Conservation (phyloP, 2,113 vertebrate genomes). For the Desmodus rotundus region DNA sequence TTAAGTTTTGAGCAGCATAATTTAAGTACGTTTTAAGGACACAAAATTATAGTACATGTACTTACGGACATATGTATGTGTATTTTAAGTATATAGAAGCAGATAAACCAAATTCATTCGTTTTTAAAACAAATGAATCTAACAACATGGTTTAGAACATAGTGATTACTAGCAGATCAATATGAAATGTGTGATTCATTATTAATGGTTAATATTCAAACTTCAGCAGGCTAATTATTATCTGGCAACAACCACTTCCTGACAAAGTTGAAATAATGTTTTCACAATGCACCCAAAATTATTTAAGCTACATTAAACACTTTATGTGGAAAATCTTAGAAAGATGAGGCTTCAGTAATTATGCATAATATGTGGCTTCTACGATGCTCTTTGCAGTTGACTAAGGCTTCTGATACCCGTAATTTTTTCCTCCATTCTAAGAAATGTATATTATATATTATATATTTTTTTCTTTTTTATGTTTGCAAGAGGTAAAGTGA, state of each 20-base stretch:
- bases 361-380: background rate
- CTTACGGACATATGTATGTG: background rate
- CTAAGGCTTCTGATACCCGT: background rate
- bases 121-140: background rate
- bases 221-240: conserved; percentile 30
- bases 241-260: conserved; percentile 53
- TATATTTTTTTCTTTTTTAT: background rate
- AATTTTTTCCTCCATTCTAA: background rate
- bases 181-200: background rate
- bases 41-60: background rate
- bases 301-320: background rate
- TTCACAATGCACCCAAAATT: background rate
- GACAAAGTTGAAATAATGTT: conserved; percentile 57
- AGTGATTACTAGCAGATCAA: background rate
- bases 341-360: background rate
- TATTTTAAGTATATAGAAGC: background rate
- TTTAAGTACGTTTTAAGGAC: background rate
- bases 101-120: background rate
- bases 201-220: background rate
- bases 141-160: background rate
- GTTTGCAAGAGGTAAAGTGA: background rate
- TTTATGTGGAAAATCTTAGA: conserved; percentile 36
- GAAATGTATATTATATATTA: background rate
- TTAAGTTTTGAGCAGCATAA: background rate
- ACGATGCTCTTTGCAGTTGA: background rate